Evolutionary conservation across 2,797 vertebrate genomes (phyloP).

Genomic region (Rallus crepitans): DNA sequence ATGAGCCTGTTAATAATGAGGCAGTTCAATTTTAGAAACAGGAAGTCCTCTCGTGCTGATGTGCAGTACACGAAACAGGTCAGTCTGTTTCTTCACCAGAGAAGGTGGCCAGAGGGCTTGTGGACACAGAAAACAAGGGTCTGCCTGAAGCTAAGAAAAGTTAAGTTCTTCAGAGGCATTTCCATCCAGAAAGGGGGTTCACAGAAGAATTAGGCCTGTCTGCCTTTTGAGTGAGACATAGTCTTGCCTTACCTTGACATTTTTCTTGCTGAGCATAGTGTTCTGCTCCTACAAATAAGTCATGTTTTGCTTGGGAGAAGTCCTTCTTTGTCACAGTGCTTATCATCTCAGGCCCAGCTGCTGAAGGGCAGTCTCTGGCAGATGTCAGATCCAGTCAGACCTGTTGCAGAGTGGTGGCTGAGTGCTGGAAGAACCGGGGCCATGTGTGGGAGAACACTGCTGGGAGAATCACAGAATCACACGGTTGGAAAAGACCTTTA

Average conservation of each 20-base stretch:
- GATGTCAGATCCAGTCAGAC: not conserved
- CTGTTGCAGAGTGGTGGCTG: not conserved
- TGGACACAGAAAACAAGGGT: not conserved
- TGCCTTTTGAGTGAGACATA: not conserved
- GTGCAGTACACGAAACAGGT: not conserved
- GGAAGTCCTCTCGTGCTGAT: not conserved
- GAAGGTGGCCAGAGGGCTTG: not conserved
- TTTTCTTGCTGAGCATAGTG: not conserved
- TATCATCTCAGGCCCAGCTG: not conserved
- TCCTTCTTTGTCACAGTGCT: not conserved
- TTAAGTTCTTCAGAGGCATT: not conserved
- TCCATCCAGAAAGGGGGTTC: not conserved
- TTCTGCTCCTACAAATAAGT: not conserved
- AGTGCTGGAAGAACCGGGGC: not conserved
- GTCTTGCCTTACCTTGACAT: not conserved
- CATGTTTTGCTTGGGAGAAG: not conserved
- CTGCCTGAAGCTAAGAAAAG: not conserved
- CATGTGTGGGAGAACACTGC: not conserved
- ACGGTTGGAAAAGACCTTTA: too few species aligned
- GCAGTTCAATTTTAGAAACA: slow-evolving; percentile 45
- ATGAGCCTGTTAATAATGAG: slow-evolving; percentile 18
- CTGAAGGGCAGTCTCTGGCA: not conserved
- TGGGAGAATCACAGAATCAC: too few species aligned
- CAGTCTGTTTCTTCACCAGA: not conserved
- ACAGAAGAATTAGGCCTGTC: not conserved